phyloP scores from a whole-genome alignment of 30 jellyfish, hydroid and myxozoan species.

The Nemopilema nomurai region DNA sequence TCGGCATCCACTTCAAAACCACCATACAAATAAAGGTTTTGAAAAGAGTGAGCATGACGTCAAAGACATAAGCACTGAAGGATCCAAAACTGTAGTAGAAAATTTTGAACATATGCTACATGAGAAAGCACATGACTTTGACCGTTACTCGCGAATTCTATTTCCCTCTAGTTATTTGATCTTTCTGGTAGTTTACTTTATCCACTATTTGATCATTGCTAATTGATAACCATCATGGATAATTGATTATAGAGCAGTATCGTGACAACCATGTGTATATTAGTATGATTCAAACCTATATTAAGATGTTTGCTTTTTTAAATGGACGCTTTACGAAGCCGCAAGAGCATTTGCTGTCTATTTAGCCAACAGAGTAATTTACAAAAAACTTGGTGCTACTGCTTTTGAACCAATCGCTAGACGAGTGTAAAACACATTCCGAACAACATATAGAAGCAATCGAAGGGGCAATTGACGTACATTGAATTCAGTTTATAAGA shows the following conservation, averaged over 20 bases:
- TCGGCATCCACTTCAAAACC: neutral
- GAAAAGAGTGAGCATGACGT: neutral
- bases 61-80: neutral
- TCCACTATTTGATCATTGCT: constrained; percentile 8
- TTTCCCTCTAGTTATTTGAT: constrained; percentile 4
- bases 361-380: too few relatives aligned
- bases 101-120: neutral
- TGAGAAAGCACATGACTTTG: neutral
- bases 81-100: neutral
- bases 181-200: constrained; percentile 5
- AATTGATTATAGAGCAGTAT: neutral
- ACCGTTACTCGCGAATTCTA: constrained; percentile 9
- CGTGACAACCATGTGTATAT: neutral
- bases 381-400: too few relatives aligned
- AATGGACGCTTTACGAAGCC: too few relatives aligned
- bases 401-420: too few relatives aligned
- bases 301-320: too few relatives aligned
- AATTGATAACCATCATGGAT: neutral
- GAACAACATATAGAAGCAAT: too few relatives aligned
- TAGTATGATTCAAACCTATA: neutral
- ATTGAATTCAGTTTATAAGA: too few relatives aligned
- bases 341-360: too few relatives aligned
- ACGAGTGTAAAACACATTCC: too few relatives aligned
- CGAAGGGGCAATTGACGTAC: too few relatives aligned
- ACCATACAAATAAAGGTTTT: neutral